phyloP scores from a whole-genome alignment of 2,888 invertebrate genomes.

The Blera fallax region DNA sequence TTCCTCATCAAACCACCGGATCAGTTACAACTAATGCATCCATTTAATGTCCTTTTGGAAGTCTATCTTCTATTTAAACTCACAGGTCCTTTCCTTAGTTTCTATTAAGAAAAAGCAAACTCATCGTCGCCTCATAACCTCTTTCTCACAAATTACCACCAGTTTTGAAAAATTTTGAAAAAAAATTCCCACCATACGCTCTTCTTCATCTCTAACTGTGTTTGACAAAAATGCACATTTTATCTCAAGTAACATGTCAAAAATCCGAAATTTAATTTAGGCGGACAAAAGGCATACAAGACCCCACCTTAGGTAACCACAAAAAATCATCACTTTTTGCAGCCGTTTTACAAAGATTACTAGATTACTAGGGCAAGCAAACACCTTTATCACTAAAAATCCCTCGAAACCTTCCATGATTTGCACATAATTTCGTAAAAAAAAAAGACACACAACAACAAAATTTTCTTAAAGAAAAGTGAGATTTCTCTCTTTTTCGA shows the following conservation, averaged over 20 bases:
- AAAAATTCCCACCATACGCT: conserved; percentile 19
- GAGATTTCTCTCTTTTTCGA: conserved; percentile 22
- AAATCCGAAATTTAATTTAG: conserved; percentile 41
- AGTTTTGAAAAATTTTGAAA: neutral
- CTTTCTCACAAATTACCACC: conserved; percentile 6
- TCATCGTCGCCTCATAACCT: neutral
- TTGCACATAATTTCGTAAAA: neutral
- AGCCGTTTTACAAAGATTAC: conserved; percentile 5
- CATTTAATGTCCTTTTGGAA: no score
- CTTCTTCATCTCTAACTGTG: neutral
- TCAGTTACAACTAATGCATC: no score
- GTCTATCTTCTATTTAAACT: no score
- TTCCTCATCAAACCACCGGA: no score
- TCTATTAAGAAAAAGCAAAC: neutral
- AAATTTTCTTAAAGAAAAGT: conserved; percentile 32
- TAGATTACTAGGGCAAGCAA: neutral
- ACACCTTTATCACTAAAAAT: conserved; percentile 1
- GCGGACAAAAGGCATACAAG: conserved; percentile 45
- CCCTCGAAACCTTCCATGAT: neutral
- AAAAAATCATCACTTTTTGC: conserved; percentile 62
- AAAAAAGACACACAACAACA: conserved; percentile 5
- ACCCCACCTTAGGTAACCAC: conserved; percentile 60
- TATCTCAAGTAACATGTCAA: conserved; percentile 31
- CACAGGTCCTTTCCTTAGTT: neutral
- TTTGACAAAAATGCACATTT: neutral